These are phyloP conservation scores for Ochropleura plecta DNA, from an alignment of 2,888 invertebrate genomes.

Conservation along the genomic window DNA sequence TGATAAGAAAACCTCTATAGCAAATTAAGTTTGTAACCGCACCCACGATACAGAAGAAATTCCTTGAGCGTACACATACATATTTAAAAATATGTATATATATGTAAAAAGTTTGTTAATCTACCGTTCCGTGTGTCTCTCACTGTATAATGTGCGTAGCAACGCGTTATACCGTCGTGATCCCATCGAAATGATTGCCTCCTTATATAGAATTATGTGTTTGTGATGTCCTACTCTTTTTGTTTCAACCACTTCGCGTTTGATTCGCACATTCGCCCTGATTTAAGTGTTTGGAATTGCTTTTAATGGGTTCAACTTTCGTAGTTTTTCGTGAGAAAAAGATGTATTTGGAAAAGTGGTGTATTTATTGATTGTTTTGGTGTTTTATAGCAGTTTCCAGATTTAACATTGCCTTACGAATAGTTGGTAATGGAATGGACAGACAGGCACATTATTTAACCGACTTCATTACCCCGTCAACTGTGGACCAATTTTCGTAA, in stretches of 20 bases:
- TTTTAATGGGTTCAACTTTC: conserved; percentile 11
- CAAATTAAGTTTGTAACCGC: too few relatives aligned
- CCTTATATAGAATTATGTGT: conserved; percentile 84
- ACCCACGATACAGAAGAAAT: too few relatives aligned
- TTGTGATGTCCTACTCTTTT: conserved; percentile 73
- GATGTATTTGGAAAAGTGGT: neutral
- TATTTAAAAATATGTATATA: too few relatives aligned
- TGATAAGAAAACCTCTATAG: too few relatives aligned
- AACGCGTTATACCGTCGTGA: conserved; percentile 79
- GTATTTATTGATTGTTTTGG: conserved; percentile 18
- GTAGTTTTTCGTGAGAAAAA: neutral
- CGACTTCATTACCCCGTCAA: too few relatives aligned
- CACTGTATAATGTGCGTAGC: conserved; percentile 79
- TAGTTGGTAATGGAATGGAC: neutral
- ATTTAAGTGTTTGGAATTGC: conserved; percentile 16
- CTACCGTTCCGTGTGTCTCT: conserved; percentile 63
- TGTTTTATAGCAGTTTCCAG: neutral
- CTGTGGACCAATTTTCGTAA: too few relatives aligned
- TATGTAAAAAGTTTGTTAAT: neutral
- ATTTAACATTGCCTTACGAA: neutral
- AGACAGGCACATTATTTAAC: neutral
- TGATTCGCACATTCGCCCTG: conserved; percentile 26
- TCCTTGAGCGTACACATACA: too few relatives aligned
- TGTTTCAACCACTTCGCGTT: conserved; percentile 40
- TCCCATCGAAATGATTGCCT: conserved; percentile 85